Base-by-base conservation (phyloP, 2,797 vertebrate species). In the Silurus aristotelis region DNA sequence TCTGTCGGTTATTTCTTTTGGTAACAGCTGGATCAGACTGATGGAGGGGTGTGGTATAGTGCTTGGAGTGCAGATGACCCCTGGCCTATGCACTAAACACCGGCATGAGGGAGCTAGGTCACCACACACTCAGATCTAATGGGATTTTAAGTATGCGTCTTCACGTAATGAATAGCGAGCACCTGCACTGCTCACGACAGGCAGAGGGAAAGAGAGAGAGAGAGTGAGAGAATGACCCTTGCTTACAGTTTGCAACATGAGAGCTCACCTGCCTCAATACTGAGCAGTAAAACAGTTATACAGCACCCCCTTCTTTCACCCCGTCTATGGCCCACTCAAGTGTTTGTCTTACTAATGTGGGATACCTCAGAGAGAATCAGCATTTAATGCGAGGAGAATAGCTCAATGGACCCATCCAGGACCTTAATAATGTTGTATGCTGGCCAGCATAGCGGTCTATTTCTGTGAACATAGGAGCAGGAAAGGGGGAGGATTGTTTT, bases 401-500 rank as follows among this genome's bases (percentile, higher is more conserved):
- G 87, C 92, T 88, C 90, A 89, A 90, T 89, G 84, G 66, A 88
- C 20, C 43, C 87, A 68, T 91, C 87, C 91, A 87, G 86, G 90
- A 87, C 90, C 90, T 93, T 90, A 91, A 92, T 92, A 93, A 92
- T 86, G 87, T 43, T 77, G 87, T 80, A 13, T 86, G 86, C 86
- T 80, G 88, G 92, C 87, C 71, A 84, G 75, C 83, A 88, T 78
- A 63, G 87, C 75, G 91, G 75, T 38, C 46, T 85, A 83, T 86
- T 71, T 92, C 90, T n/a, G 52, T 89, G 71, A 88, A 89, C 89
- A 92, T 87, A 89, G 79, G 85, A 85, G 52, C 38, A 85, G 87
- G 87, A 77, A 86, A 88, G 84, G 64, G 56, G 88, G 87, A 83
- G 91, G 93, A 94, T 97, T 97, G 95, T 96, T 97, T 97, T 98